These are phyloP conservation scores for Sebastiscus albofasciatus DNA, from an alignment of 2,797 vertebrate species.

Conservation along the genomic window DNA sequence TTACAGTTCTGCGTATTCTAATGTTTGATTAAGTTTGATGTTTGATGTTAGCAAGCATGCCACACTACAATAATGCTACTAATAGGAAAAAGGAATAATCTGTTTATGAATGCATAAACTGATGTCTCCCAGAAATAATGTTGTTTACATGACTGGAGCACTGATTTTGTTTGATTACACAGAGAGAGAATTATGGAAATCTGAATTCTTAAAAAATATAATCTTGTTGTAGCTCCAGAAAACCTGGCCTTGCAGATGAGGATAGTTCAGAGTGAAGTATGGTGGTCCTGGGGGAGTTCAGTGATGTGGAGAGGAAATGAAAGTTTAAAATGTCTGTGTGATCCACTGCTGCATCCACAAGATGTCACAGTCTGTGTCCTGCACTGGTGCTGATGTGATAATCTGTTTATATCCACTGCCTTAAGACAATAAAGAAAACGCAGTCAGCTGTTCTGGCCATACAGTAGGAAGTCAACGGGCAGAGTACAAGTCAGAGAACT, in stretches of 20 bases:
- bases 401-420: neutral
- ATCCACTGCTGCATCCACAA: neutral
- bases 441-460: neutral
- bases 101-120: slow-evolving; percentile 2
- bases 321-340: neutral
- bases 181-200: neutral
- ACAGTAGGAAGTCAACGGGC: neutral
- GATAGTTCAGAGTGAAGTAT: neutral
- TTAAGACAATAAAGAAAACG: neutral
- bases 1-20: neutral
- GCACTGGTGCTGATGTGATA: neutral
- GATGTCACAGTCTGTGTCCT: neutral
- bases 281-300: neutral
- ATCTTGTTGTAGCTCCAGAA: neutral
- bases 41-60: slow-evolving; percentile 9
- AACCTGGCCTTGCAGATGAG: neutral
- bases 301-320: neutral
- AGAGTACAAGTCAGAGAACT: neutral
- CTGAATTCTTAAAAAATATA: neutral
- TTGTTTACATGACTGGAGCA: neutral
- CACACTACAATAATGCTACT: neutral
- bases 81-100: slow-evolving; percentile 10
- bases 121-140: slow-evolving; percentile 17
- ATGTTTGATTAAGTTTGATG: neutral
- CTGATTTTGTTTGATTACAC: neutral